A percentile compares a stretch with the other conserved stretches of the same genome.
These are phyloP conservation scores for Cyprinodon diabolis DNA, from an alignment of 2,797 vertebrate species.

Conservation along the genomic window DNA sequence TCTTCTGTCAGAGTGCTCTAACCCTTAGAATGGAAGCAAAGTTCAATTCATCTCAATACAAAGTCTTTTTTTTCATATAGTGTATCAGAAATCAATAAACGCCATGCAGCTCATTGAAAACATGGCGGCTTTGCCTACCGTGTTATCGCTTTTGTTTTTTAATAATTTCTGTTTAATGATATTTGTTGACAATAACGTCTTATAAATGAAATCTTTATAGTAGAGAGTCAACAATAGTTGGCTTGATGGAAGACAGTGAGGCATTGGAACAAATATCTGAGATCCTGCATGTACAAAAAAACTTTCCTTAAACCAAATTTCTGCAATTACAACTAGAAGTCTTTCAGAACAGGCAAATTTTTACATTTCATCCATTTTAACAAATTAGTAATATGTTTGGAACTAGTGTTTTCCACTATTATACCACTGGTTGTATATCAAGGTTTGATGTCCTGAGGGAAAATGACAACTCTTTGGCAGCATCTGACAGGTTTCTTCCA, in stretches of 20 bases:
- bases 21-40: slow-evolving; percentile 28
- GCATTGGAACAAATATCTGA: slow-evolving; percentile 68
- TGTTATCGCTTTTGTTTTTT: no score
- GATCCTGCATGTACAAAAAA: slow-evolving; percentile 44
- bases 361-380: no score
- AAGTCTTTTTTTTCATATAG: no score
- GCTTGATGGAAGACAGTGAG: slow-evolving; percentile 25
- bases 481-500: no score
- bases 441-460: no score
- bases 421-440: not conserved
- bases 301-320: slow-evolving; percentile 15
- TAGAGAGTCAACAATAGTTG: slow-evolving; percentile 65
- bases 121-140: no score
- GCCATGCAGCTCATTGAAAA: no score
- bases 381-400: not conserved
- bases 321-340: not conserved
- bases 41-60: not conserved
- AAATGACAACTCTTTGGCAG: not conserved
- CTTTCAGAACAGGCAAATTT: not conserved
- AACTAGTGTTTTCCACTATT: not conserved
- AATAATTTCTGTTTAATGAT: no score
- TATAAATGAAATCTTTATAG: slow-evolving; percentile 37
- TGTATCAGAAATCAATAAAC: no score
- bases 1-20: slow-evolving; percentile 21
- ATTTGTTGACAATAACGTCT: no score